Conservation (phyloP, 2,888 invertebrate species). For the Dascillus cervinus region DNA sequence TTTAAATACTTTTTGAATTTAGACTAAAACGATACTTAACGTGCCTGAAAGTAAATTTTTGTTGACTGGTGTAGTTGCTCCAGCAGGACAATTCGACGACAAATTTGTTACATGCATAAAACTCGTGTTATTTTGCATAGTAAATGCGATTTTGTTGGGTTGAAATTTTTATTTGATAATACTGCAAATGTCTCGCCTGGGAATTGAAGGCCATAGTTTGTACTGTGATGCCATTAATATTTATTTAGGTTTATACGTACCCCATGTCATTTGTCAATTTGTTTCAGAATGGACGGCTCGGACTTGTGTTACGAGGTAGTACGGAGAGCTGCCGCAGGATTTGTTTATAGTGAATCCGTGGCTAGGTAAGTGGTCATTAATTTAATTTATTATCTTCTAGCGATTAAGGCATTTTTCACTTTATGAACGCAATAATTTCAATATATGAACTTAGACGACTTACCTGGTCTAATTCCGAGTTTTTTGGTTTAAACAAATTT, state of each 20-base stretch:
- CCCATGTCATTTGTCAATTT: slow-evolving; percentile 17
- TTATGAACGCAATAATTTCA: background rate
- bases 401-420: too few relatives aligned
- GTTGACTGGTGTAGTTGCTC: too few relatives aligned
- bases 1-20: too few relatives aligned
- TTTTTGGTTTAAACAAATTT: slow-evolving; percentile 2
- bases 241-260: slow-evolving; percentile 9
- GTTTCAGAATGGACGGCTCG: slow-evolving; percentile 93
- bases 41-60: too few relatives aligned
- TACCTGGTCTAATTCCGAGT: background rate
- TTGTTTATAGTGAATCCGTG: slow-evolving; percentile 98
- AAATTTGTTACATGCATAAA: too few relatives aligned
- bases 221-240: slow-evolving; percentile 13
- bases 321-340: slow-evolving; percentile 89
- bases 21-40: too few relatives aligned
- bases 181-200: slow-evolving; percentile 7
- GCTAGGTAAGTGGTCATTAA: slow-evolving; percentile 76
- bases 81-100: too few relatives aligned
- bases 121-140: too few relatives aligned
- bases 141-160: too few relatives aligned
- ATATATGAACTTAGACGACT: background rate
- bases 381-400: slow-evolving; percentile 6
- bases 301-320: slow-evolving; percentile 98
- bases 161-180: too few relatives aligned
- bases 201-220: too few relatives aligned